phyloP scores from a whole-genome alignment of 2,113 vertebrate species.

The Mesocricetus auratus region DNA sequence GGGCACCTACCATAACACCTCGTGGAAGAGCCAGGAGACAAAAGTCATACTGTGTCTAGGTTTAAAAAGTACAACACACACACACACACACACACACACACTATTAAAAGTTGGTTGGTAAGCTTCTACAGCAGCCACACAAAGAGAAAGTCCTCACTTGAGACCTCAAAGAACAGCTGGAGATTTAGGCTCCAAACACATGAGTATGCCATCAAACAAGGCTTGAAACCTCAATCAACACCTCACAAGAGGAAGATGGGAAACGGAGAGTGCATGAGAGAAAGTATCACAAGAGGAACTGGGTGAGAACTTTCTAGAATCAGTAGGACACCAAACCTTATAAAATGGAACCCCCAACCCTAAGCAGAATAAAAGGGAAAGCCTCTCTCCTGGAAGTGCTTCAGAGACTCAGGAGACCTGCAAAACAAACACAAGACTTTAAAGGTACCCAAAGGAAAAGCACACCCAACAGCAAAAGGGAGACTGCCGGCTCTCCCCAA shows the following conservation, averaged over 20 bases:
- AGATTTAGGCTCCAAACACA: neutral
- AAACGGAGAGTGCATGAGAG: neutral
- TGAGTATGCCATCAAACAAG: neutral
- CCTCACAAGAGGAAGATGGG: neutral
- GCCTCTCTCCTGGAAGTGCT: neutral
- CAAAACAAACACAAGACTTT: constrained; percentile 31
- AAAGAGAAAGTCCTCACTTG: constrained; percentile 6
- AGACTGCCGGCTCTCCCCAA: neutral
- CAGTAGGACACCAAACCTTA: constrained; percentile 17
- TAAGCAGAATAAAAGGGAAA: neutral
- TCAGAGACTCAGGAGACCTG: neutral
- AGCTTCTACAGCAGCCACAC: neutral
- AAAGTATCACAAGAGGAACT: neutral
- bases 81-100: neutral
- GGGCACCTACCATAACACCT: neutral
- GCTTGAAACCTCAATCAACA: neutral
- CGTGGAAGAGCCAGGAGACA: neutral
- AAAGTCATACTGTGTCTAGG: neutral
- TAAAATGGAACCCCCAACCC: neutral
- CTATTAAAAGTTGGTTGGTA: neutral
- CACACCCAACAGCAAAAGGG: neutral
- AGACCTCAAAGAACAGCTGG: neutral
- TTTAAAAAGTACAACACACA: neutral
- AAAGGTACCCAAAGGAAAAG: neutral
- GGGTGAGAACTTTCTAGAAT: neutral